These are phyloP conservation scores for Chlamydotis undulata DNA, from an alignment of 2,113 vertebrate genomes.

Conservation along the genomic window DNA sequence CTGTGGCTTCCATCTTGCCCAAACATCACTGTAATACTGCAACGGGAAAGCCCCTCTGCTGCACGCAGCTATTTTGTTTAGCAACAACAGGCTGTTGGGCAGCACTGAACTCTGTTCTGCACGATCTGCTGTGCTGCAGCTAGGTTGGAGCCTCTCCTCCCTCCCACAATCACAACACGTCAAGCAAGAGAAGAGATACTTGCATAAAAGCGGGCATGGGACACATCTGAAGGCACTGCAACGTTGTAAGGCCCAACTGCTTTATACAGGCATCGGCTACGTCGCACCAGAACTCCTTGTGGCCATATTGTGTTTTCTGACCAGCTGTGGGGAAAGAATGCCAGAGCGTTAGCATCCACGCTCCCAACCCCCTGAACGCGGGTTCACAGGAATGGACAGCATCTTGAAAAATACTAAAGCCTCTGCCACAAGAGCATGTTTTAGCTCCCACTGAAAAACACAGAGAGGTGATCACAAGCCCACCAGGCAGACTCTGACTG, in stretches of 20 bases:
- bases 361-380: fast-evolving
- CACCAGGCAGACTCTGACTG: neutral
- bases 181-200: slow-evolving; percentile 73
- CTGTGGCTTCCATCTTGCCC: fast-evolving
- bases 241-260: slow-evolving; percentile 95
- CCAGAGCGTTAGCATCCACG: slow-evolving; percentile 10
- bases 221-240: slow-evolving; percentile 95
- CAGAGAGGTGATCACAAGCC: neutral
- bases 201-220: slow-evolving; percentile 97
- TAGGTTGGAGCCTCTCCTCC: neutral
- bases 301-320: slow-evolving; percentile 97
- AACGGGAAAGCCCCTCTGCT: neutral
- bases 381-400: fast-evolving
- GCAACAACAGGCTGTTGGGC: neutral
- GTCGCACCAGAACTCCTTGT: slow-evolving; percentile 95
- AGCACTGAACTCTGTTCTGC: neutral
- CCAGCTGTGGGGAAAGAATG: slow-evolving; percentile 82
- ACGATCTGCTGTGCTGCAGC: neutral
- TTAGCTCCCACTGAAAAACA: neutral
- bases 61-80: neutral
- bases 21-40: neutral
- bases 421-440: neutral
- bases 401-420: neutral
- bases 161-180: neutral
- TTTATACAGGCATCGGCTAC: slow-evolving; percentile 94